Base-by-base conservation (phyloP, 1,140 invertebrate genomes). In the Chionoecetes opilio region DNA sequence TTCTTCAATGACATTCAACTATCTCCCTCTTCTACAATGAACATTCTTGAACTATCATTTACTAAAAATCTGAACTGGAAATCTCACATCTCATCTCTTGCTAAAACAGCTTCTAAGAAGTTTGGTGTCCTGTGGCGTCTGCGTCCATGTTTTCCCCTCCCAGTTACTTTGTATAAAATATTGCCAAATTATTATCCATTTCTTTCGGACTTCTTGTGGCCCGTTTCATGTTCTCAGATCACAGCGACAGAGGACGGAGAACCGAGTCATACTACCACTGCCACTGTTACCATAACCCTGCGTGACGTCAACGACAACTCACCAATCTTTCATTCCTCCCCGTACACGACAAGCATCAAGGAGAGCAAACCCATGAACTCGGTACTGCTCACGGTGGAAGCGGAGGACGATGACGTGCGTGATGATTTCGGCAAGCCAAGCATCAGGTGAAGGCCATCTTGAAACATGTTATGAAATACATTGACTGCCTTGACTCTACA, bases 381-480 rank as follows among this genome's bases (percentile, higher is more conserved):
- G 9, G 3, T 26, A 21, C 31, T 92, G 31, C 2, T 29, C 0
- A 92, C 32, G 17, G 91, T 92, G 91, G 14, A 3, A n/a, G 91
- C 91, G 17, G 82, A 32, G 11, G 91, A 92, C 63, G 26, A 0
- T 11, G 91, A 92, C 75, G 29, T 92, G 3, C 37, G 32, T 8
- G 34, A 32, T 11, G 17, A 84, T 8, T 92, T 38, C 34, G 34
- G 34, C 8, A 82, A 53, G 82, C 63, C 75, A n/a, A 92, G 91
- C 38, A 92, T 92, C 91, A 92, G 91, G 91, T 92, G 17, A 84
- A 82, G 37, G n/a, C 11, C 11, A 53, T 9, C 8, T 14, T 53
- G 0, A 14, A 53, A 3, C 46, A 53, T 11, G 11, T 53, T 53
- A 53, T 53, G 46, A 17, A 3, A 53, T 11, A 17, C 8, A 0